Evolutionary conservation across 2,797 vertebrate genomes (phyloP), one percentile per base, ranked within the genome.

Genomic region (Masticophis lateralis): DNA sequence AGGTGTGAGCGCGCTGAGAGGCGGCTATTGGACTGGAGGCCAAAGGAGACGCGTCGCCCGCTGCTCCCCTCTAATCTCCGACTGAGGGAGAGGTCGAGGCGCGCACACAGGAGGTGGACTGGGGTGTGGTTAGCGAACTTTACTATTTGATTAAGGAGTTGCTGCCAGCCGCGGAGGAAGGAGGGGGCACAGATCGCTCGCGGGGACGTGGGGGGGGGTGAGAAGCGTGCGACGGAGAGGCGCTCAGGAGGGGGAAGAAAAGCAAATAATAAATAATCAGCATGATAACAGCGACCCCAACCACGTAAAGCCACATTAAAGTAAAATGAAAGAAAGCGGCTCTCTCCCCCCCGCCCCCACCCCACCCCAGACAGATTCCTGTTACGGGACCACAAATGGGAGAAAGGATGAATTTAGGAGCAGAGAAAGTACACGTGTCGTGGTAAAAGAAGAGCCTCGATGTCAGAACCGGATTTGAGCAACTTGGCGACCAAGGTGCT

Each of bases 91-190:
- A 87, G 91, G 61, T 53, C 25, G 60, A 32, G 86, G 66, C 83
- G 66, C 79, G 10, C 91, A 32, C 91, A 7, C 37, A 66, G 66
- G 61, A 74, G 66, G 91, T 88, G 92, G 92, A 89, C 95, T 87
- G 94, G 94, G 94, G 95, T 94, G 94, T 93, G 93, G 94, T 90
- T 14, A 87, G 59, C 88, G 94, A 94, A 94, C 94, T 95, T 96
- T 95, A 91, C 89, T 93, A 59, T 94, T 94, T 94, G 94, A 32
- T 60, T 69, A 93, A 94, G 93, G 92, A 93, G 92, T 56, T 47
- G 92, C 92, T 83, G 61, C 55, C 20, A 28, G 55, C 43, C 3
- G 74, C 0, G 27, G 59, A 4, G 8, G 51, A 7, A 9, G 74
- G 89, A 74, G 14, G 86, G 93, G 25, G 12, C 22, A 28, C 12